Percentiles rank a stretch among this genome's conserved stretches.
phyloP scores from a whole-genome alignment of 2,797 vertebrate species.

The Adelosebastes latens region DNA sequence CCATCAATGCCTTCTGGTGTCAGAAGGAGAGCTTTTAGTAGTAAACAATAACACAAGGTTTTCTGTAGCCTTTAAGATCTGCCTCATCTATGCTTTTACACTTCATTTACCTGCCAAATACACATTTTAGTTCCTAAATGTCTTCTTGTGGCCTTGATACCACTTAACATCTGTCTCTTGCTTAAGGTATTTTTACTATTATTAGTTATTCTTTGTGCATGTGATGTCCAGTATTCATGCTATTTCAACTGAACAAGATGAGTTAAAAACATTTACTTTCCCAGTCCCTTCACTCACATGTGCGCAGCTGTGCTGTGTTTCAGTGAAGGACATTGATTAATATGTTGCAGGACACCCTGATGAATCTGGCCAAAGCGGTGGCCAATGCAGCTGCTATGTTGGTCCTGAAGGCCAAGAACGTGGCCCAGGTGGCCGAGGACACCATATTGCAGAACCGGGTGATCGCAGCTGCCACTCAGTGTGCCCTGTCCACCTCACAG shows the following conservation, averaged over 20 bases:
- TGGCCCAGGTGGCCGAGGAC: conserved; percentile 97
- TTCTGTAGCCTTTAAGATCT: neutral
- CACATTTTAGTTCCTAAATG: conserved; percentile 4
- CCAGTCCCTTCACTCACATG: conserved; percentile 38
- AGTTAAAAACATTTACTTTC: conserved; percentile 35
- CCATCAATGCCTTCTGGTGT: neutral
- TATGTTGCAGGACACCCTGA: conserved; percentile 92
- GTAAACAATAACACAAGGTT: conserved; percentile 5
- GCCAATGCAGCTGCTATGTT: conserved; percentile 98
- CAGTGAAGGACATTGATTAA: conserved; percentile 71
- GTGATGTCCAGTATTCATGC: neutral
- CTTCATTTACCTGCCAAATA: neutral
- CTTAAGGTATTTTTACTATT: neutral
- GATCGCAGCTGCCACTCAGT: conserved; percentile 97
- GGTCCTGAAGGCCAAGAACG: conserved; percentile 98
- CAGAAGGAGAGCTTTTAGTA: conserved; percentile 8
- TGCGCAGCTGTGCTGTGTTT: conserved; percentile 63
- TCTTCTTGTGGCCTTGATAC: conserved; percentile 6
- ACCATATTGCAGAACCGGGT: conserved; percentile 95
- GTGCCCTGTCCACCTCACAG: conserved; percentile 97
- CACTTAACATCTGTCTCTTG: neutral
- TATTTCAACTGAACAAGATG: conserved; percentile 3
- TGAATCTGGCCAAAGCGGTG: conserved; percentile 98
- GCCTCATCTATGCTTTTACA: conserved; percentile 16
- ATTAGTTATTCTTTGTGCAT: neutral